phyloP scores from a whole-genome alignment of 2,888 invertebrate genomes.

The Mesochorus sp. region DNA sequence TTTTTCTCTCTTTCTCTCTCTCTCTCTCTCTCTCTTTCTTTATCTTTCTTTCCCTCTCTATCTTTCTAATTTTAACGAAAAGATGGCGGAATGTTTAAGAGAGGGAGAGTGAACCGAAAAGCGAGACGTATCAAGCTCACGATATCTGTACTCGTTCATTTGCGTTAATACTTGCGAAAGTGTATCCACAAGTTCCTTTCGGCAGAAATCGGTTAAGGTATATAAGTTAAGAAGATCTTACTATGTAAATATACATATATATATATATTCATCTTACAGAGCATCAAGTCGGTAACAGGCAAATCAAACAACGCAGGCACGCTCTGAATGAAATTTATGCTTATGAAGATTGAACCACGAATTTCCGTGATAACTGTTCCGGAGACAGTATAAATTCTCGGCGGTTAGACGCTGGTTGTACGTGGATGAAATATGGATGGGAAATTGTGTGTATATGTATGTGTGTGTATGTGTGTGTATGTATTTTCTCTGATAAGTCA shows the following conservation, averaged over 20 bases:
- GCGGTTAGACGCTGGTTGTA: no score
- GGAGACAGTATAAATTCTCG: background rate
- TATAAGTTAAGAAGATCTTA: no score
- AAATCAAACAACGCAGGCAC: constrained; percentile 21
- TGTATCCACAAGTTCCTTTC: background rate
- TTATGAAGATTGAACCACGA: constrained; percentile 53
- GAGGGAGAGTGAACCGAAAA: constrained; percentile 22
- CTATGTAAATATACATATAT: no score
- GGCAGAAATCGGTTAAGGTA: background rate
- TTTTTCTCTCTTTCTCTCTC: background rate
- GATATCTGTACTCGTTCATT: no score
- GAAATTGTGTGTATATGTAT: no score
- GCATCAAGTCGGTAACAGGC: background rate
- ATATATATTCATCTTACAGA: background rate
- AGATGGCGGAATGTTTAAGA: constrained; percentile 34
- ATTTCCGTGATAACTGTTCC: constrained; percentile 26
- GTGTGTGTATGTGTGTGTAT: no score
- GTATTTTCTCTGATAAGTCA: no score
- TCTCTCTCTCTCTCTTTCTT: background rate
- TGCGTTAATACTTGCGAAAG: no score
- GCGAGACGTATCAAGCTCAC: no score
- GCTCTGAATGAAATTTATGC: constrained; percentile 52
- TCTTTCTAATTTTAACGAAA: background rate
- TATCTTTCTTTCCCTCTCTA: background rate
- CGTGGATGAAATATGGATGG: background rate